These are phyloP conservation scores for zebrafish (Danio rerio) DNA, from an alignment of 2,113 vertebrate genomes.

Conservation along the genomic window GRCz12tu NC_133189.1:39702501-39703000, in stretches of 20 bases:
- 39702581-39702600: constrained; percentile 49
- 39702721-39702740: constrained; percentile 76
- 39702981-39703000: background rate
- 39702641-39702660: constrained; percentile 37
- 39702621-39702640: background rate
- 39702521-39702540: constrained; percentile 23
- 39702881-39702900: constrained; percentile 55
- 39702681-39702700: constrained; percentile 64
- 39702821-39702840: constrained; percentile 40
- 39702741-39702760: constrained; percentile 68
- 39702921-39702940: constrained; percentile 57
- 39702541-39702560: background rate
- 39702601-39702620: constrained; percentile 46
- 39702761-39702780: constrained; percentile 66
- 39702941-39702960: constrained; percentile 17
- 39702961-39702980: background rate
- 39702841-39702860: constrained; percentile 33
- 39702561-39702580: constrained; percentile 15
- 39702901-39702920: constrained; percentile 63
- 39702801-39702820: constrained; percentile 71
- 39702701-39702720: constrained; percentile 65
- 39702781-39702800: constrained; percentile 66
- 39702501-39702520: constrained; percentile 35
- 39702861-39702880: constrained; percentile 56
- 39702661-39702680: constrained; percentile 64